These are phyloP conservation scores for Chelonus formosanus DNA, from an alignment of 2,888 invertebrate genomes.

Conservation along the genomic window DNA sequence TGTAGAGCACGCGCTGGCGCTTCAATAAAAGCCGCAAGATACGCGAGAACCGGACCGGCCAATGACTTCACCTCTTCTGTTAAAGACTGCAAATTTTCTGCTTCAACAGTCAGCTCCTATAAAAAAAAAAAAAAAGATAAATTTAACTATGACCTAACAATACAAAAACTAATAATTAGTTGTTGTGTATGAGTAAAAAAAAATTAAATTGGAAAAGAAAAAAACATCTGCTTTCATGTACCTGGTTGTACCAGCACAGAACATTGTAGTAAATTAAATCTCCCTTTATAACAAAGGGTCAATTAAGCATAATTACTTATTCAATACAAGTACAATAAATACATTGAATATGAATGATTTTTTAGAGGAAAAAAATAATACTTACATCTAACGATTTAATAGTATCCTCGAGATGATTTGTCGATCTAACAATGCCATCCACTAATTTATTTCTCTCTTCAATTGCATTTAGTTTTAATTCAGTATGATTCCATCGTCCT, in stretches of 20 bases:
- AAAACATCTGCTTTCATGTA: neutral
- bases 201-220: conserved; percentile 30
- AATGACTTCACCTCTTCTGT: conserved; percentile 74
- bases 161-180: no score
- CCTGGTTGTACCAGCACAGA: no score
- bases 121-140: conserved; percentile 19
- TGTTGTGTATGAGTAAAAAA: neutral
- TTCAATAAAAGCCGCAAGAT: conserved; percentile 75
- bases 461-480: conserved; percentile 74
- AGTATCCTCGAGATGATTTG: conserved; percentile 77
- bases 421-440: conserved; percentile 79
- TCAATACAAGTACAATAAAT: neutral
- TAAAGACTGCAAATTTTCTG: conserved; percentile 73
- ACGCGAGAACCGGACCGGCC: conserved; percentile 76
- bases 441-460: conserved; percentile 81
- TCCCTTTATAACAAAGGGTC: no score
- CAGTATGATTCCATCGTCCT: conserved; percentile 75
- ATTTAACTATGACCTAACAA: no score
- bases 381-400: conserved; percentile 77
- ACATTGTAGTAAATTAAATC: no score
- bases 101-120: conserved; percentile 80
- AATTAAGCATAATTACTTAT: no score
- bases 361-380: conserved; percentile 32
- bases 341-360: neutral
- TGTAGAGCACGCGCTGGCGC: conserved; percentile 76